Base-by-base conservation (phyloP, 2,113 vertebrate genomes). In the Lampris incognitus region DNA sequence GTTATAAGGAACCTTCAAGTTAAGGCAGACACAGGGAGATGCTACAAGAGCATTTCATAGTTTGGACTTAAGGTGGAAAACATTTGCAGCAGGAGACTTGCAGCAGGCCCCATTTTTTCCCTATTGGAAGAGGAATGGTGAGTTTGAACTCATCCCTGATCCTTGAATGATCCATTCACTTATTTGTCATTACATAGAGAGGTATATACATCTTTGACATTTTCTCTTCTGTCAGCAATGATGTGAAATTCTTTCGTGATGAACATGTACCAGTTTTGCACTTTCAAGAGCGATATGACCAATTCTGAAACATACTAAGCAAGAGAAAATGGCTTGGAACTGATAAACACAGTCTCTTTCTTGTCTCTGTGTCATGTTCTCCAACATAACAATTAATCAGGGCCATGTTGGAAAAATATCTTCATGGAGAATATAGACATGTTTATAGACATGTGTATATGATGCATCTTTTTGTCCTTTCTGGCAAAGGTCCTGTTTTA, bases 121-220 rank as follows among this genome's bases (percentile, higher is more conserved):
- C 65, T 49, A 1, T 9, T 8, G 11, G 5, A 55, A 63, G 52
- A 46, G 6, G 8, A 51, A 70, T 61, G 89, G 90, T 92, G 68
- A 91, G 91, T 82, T 52, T 55, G 4, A 71, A 10, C 11, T 37
- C 0, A 39, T 49, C 8, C 8, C 11, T 44, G n/a, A 42, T 57
- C 42, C 67, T 51, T 51, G 0, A 9, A 55, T 24, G 24, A 24
- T 24, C 24, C 24, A 24, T 24, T 24, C 24, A 24, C 24, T 24
- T 24, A 24, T 24, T 24, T 24, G 24, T 24, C 24, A 24, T 24
- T 24, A 24, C 24, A 24, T 24, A 24, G 24, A 24, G 24, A 24
- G 24, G 24, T 24, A 24, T 24, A 24, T 24, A 24, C 24, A 24
- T 24, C 44, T 7, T 46, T 46, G 44, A 46, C 2, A 13, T 54